Evolutionary conservation across 2,888 invertebrate species (phyloP).

Genomic region (Priocnemis perturbator): DNA sequence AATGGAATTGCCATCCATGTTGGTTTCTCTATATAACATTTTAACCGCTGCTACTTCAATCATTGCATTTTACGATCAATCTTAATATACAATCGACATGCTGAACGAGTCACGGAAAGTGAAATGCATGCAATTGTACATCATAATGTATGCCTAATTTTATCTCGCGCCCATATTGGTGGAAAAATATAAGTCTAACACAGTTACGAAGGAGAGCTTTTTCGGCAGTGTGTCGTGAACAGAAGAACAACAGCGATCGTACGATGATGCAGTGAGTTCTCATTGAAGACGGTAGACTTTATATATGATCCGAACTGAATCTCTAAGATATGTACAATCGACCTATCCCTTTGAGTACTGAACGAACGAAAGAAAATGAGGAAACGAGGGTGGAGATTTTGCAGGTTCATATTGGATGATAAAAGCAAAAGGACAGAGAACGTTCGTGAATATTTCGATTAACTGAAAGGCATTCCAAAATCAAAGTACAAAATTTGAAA

Average conservation of each 20-base stretch:
- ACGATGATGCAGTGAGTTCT: not conserved
- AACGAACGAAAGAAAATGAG: conserved; percentile 36
- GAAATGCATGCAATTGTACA: too few species aligned
- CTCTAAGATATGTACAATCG: conserved; percentile 31
- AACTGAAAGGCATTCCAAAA: conserved; percentile 67
- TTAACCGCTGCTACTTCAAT: not conserved
- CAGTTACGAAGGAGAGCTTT: not conserved
- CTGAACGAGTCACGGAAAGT: too few species aligned
- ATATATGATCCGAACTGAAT: not conserved
- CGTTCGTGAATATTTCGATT: conserved; percentile 41
- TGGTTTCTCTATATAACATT: too few species aligned
- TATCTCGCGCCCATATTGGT: too few species aligned
- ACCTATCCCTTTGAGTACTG: conserved; percentile 29
- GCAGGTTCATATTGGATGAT: conserved; percentile 56
- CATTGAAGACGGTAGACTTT: not conserved
- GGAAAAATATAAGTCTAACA: too few species aligned
- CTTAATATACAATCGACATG: too few species aligned
- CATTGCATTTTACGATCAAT: too few species aligned
- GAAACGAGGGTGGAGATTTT: conserved; percentile 53
- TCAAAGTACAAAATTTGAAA: conserved; percentile 51
- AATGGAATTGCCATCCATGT: not conserved
- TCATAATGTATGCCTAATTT: too few species aligned
- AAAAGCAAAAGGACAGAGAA: conserved; percentile 51
- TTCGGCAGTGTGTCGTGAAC: not conserved
- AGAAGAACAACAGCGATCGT: not conserved